Evolutionary conservation across 2,888 invertebrate species (phyloP), one percentile per base, ranked within the genome.

Genomic region (Cetonia aurata): DNA sequence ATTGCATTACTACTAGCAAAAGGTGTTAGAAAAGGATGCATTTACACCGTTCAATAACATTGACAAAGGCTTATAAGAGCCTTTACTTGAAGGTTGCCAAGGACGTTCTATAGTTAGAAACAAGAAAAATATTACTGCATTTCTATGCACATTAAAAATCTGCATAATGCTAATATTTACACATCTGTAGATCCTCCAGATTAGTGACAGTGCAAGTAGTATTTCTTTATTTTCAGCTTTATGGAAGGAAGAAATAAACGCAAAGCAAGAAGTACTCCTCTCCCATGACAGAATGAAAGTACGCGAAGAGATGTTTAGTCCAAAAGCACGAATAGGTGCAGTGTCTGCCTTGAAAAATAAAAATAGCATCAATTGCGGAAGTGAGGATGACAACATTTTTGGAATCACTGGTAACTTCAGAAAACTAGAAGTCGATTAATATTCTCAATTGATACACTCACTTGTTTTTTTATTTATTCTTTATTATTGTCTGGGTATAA

Each of bases 331-430:
- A 76, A 92, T 91, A 81, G 93, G 93, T 50, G 92, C 93, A 0
- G 89, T 93, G 2, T 92, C 92, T 0, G 93, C 93, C 0, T 82
- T 93, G 57, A 89, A 90, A 73, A 57, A 57, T 42, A 83, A 89
- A 31, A 88, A 88, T 59, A 87, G 87, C 1, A 84, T 85, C 72
- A 85, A 88, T 78, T 90, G 91, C 67, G 88, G 89, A 53, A 86
- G 89, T 0, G 89, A 91, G 19, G 89, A 89, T 6, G 92, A 92
- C 80, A 88, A 91, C 33, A 86, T 89, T 82, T 87, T 90, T 75
- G 92, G 92, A 1, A 87, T 93, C 37, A 91, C 90, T 3, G 93
- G 93, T 65, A 93, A 92, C 79, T 93, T 93, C 82, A 87, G 93
- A 74, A 93, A 93, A 83, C 87, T 93, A 65, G 92, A 93, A 86